A percentile compares a stretch with the other conserved stretches of the same genome.
phyloP scores from a whole-genome alignment of 2,888 invertebrate genomes.

The Diarsia rubi region DNA sequence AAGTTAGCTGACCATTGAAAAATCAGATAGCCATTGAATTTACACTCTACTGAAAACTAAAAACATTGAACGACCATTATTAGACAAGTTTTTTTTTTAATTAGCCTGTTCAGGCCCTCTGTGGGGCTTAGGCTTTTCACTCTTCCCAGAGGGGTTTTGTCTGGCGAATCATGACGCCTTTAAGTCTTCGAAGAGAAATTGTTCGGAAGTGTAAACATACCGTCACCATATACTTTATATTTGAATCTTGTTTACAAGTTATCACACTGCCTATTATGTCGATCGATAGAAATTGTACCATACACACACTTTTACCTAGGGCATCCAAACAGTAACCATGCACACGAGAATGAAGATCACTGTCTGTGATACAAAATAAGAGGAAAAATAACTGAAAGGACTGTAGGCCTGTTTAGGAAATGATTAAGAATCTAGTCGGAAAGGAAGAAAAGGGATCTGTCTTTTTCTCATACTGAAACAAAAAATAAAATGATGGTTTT shows the following conservation, averaged over 20 bases:
- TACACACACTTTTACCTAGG: neutral
- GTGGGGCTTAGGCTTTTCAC: neutral
- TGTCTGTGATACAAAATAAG: neutral
- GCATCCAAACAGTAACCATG: neutral
- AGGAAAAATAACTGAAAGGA: neutral
- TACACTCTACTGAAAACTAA: neutral
- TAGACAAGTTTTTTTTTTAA: neutral
- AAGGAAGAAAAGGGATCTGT: neutral
- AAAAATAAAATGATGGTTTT: neutral
- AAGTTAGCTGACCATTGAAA: neutral
- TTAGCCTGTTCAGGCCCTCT: neutral
- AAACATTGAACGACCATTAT: neutral
- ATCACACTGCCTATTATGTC: constrained; percentile 25
- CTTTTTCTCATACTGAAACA: constrained; percentile 11
- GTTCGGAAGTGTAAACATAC: constrained; percentile 59
- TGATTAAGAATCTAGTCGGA: neutral
- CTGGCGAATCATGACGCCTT: neutral
- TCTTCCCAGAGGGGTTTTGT: neutral
- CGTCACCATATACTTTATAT: constrained; percentile 10
- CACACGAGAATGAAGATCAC: neutral
- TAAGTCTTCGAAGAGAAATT: constrained; percentile 12
- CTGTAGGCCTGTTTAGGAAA: neutral
- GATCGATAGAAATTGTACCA: neutral
- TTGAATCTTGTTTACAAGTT: constrained; percentile 9
- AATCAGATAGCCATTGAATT: neutral